Evolutionary conservation across 2,888 invertebrate species (phyloP).

Genomic region (Microchrysa polita): DNA sequence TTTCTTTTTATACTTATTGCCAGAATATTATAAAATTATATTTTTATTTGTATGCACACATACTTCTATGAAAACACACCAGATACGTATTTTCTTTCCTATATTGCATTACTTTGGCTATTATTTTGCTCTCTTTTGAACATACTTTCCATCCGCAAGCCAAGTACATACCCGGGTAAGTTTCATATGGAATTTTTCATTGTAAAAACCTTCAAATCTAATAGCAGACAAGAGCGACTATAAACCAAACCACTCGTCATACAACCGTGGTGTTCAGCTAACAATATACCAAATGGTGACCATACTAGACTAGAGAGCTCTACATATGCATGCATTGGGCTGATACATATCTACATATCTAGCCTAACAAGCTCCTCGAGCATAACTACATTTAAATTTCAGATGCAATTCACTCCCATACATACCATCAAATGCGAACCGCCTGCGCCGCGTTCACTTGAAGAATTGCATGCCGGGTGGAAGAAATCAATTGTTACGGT

Average conservation of each 20-base stretch:
- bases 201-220: conserved; percentile 17
- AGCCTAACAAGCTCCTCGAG: not conserved
- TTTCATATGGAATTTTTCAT: conserved; percentile 9
- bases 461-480: conserved; percentile 10
- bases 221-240: not conserved
- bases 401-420: conserved; percentile 28
- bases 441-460: not conserved
- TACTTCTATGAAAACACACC: too few relatives aligned
- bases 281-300: not conserved
- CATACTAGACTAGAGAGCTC: too few relatives aligned
- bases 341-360: not conserved
- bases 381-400: not conserved
- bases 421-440: not conserved
- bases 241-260: not conserved
- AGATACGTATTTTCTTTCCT: conserved; percentile 16
- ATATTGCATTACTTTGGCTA: not conserved
- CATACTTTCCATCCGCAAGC: conserved; percentile 25
- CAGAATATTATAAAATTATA: too few relatives aligned
- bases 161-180: conserved; percentile 18
- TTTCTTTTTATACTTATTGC: too few relatives aligned
- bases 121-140: conserved; percentile 10
- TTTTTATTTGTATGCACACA: too few relatives aligned
- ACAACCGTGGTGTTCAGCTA: not conserved
- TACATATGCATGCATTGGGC: not conserved
- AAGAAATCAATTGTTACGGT: conserved; percentile 17